Conservation (phyloP, 2,113 vertebrate species). For the Chaetura pelagica region DNA sequence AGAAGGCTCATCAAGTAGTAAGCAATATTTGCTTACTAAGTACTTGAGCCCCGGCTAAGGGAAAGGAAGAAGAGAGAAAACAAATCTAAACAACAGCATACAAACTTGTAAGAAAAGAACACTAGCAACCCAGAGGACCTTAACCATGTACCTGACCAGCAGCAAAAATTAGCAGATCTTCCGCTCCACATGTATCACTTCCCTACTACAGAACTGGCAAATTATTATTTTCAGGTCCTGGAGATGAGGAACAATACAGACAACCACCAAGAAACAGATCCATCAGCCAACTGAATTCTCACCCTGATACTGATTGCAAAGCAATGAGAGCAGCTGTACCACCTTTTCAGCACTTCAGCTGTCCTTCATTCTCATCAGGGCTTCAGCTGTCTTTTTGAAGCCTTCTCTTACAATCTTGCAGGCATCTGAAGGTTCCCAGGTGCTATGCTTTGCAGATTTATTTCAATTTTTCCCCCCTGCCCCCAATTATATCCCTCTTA, state of each 20-base stretch:
- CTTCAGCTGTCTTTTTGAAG: not conserved
- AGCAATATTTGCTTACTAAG: not conserved
- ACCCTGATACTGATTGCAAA: not conserved
- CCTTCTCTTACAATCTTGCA: not conserved
- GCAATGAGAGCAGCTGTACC: not conserved
- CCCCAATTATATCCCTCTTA: not conserved
- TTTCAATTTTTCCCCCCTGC: not conserved
- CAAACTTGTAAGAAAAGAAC: not conserved
- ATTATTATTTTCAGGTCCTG: not conserved
- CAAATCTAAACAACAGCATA: not conserved
- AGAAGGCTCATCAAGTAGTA: not conserved
- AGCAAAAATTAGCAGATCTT: not conserved
- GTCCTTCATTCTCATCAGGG: not conserved
- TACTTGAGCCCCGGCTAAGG: not conserved
- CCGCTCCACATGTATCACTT: not conserved
- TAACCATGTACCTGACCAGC: not conserved
- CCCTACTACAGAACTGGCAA: not conserved
- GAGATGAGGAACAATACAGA: accelerated
- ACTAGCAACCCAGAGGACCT: not conserved
- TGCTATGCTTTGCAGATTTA: not conserved
- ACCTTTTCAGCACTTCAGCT: not conserved
- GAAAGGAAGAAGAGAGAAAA: not conserved
- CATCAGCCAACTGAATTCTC: not conserved
- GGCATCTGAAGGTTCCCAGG: not conserved
- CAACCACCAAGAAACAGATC: not conserved